A percentile compares a stretch with the other conserved stretches of the same genome.
Evolutionary conservation across 2,797 vertebrate species (phyloP).

Genomic region (Alectoris magna): DNA sequence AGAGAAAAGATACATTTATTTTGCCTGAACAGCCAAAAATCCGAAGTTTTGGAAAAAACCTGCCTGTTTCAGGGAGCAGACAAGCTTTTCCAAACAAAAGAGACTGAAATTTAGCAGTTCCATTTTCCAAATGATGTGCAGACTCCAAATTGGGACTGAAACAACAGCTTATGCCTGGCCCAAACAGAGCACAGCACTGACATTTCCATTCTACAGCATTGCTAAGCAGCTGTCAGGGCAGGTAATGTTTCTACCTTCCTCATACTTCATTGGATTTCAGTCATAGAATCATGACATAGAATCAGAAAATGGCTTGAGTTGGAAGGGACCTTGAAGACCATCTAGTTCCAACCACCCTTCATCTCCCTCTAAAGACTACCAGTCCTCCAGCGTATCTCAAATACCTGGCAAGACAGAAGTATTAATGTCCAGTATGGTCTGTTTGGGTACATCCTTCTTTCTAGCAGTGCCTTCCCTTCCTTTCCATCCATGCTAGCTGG

Average conservation of each 20-base stretch:
- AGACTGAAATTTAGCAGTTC: background rate
- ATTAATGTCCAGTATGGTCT: background rate
- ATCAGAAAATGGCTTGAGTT: background rate
- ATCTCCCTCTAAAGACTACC: background rate
- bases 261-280: background rate
- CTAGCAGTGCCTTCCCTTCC: background rate
- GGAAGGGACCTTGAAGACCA: background rate
- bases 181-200: background rate
- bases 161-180: background rate
- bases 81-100: background rate
- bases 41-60: background rate
- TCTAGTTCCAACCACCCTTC: background rate
- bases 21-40: background rate
- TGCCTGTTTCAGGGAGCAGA: background rate
- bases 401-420: background rate
- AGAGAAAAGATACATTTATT: background rate
- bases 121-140: background rate
- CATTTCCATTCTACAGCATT: background rate
- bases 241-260: background rate
- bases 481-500: fast-evolving
- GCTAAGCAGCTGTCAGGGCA: background rate
- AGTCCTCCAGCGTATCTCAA: background rate
- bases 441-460: background rate
- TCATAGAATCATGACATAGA: background rate
- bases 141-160: background rate